Base-by-base conservation (phyloP, 2,113 vertebrate species). In the Variabilichromis moorii region DNA sequence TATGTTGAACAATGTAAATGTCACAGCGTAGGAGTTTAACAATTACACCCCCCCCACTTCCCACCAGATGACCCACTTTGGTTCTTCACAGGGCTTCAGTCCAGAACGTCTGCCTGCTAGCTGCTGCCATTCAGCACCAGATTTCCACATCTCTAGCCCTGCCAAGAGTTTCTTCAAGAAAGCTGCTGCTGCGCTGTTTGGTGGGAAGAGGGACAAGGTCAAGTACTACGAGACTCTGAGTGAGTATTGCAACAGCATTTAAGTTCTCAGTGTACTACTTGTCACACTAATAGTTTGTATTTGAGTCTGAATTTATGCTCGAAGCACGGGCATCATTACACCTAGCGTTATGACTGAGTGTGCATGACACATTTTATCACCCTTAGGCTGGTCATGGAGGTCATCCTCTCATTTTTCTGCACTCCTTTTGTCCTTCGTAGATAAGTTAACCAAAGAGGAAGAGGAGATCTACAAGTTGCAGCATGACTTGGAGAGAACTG, bases 101-200 rank as follows among this genome's bases (percentile, higher is more conserved):
- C 99, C 99, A 3, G 99, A 99, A 21, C 97, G 97, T 88, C 97
- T 99, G 87, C 94, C 98, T 21, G 95, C 97, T 37, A 98, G 97
- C 95, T 99, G 98, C 90, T 99, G 99, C 95, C 98, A 99, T 42
- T 98, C 98, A 0, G 95, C 98, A 86, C 99, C 99, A 71, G 99
- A 99, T 88, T 99, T 99, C 94, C 98, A 99, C 83, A 91, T 99
- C 90, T 98, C 99, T 63, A 99, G 99, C 92, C 99, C 99, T 11
- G 98, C 98, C 61, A 99, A 99, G 95, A 99, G 97, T 93, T 99
- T 99, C 94, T 99, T 99, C 94, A 98, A 98, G 95, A 99, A 99
- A 93, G 99, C 99, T 8, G 99, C 98, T 7, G 99, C 99, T 55
- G 99, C 99, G 9, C 97, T 99, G 16, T 99, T 99, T 66, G 99